Evolutionary conservation across 2,888 invertebrate species (phyloP), one percentile per base, ranked within the genome.

Genomic region (Clostera curtula): DNA sequence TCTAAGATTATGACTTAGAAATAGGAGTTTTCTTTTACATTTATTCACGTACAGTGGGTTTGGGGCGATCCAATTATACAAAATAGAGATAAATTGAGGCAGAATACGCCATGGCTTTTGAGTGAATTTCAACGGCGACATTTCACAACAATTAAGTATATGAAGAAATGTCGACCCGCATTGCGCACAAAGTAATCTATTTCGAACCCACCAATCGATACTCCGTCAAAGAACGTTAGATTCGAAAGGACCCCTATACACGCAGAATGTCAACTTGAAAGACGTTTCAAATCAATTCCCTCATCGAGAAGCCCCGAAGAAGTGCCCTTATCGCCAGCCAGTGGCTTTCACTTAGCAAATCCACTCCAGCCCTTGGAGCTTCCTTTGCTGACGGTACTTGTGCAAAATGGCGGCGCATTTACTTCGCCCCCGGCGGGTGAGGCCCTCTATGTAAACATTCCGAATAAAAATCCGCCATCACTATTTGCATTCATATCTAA

Each of bases 401-500:
- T 31, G 40, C 77, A 82, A 80, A 67, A 82, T 80, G 83, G 83
- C 83, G 75, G 36, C 57, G 54, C 59, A 64, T 68, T 69, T 71
- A 62, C 67, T 44, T 29, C 35, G 20, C 45, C 42, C 39, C 29
- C 41, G 27, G 19, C 16, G 39, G 46, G 38, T 30, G 43, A 53
- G 48, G 59, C 79, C 80, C 77, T 80, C 75, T 82, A 83, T 77
- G 68, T 83, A 82, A 82, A 82, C 79, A 80, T 75, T 71, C 53
- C 50, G 58, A 73, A 79, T 80, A 83, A 82, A 83, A 80, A 80
- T 76, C 67, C 79, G 77, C 83, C 82, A 80, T 82, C 72, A 79
- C 79, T 80, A 82, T 82, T 83, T 82, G 79, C 80, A 83, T 83
- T 83, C 77, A 82, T 82, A 83, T 80, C 79, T 72, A 80, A 77